Evolutionary conservation across 2,797 vertebrate species (phyloP), one percentile per base, ranked within the genome.

Genomic region (Cyclura pinguis): DNA sequence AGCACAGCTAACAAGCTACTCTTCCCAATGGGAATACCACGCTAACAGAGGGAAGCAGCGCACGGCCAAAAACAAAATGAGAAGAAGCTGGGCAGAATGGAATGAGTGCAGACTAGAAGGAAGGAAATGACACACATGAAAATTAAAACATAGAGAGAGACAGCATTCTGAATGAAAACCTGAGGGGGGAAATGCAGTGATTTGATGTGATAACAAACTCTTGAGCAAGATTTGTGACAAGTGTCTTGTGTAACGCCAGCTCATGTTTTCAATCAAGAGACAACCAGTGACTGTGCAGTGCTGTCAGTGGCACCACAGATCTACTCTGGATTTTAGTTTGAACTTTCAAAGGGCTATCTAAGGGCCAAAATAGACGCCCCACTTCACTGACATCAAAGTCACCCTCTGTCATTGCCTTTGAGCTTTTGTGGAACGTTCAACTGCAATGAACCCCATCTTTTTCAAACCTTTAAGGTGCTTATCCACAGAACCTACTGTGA

Each of bases 41-140:
- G n/a, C 59, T 77, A 80, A 90, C 47, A 32, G 81, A 77, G n/a
- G 42, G 67, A 92, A 73, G 50, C 38, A 73, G 57, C 3, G 32
- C 52, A 85, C 55, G 64, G 50, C 38, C 64, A 80, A 74, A 52
- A 7, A 3, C 52, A 77, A 78, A 92, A 76, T 80, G 88, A 93
- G 86, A 85, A 80, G 6, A 92, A 42, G 86, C 47, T 85, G 89
- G 92, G 82, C 6, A 10, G 91, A 0, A 74, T 77, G 76, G 93
- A 94, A 94, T 87, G 52, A 83, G 80, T 87, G 78, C 87, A 94
- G 94, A 92, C 87, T 94, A 93, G 94, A 84, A 87, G 81, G 50
- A 22, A 78, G 88, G 89, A 94, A 93, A 13, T 5, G 27, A 62
- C 9, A 14, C 55, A 87, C 77, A 32, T 76, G 90, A 92, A 92